Evolutionary conservation across 30 jellyfish, hydroid and myxozoan species (phyloP).

Genomic region (Cassiopea xamachana): DNA sequence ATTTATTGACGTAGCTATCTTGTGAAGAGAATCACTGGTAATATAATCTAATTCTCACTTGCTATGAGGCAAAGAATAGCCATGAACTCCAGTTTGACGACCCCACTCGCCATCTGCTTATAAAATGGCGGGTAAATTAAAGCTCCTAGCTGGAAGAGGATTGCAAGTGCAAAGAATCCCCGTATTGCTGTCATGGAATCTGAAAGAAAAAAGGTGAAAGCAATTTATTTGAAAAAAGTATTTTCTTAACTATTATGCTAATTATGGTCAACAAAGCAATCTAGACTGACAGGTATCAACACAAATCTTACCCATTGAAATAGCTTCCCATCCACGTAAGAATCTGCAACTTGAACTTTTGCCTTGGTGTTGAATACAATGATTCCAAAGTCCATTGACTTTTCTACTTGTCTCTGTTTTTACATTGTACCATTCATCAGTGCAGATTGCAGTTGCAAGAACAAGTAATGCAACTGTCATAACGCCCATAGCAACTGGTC

Average conservation of each 20-base stretch:
- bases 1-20: no score
- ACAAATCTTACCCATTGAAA: conserved; percentile 38
- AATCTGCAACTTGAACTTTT: conserved; percentile 41
- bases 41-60: conserved; percentile 44
- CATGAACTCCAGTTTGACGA: conserved; percentile 90
- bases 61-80: conserved; percentile 80
- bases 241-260: background rate
- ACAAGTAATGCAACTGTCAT: conserved; percentile 72
- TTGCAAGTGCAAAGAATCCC: conserved; percentile 83
- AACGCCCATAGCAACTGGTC: conserved; percentile 66
- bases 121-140: conserved; percentile 94
- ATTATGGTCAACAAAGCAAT: background rate
- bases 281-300: no score
- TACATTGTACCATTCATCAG: conserved; percentile 77
- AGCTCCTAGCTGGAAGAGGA: conserved; percentile 87
- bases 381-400: conserved; percentile 78
- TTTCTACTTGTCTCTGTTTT: conserved; percentile 42
- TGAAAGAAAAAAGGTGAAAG: background rate
- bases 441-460: conserved; percentile 55
- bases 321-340: conserved; percentile 65
- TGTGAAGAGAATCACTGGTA: no score
- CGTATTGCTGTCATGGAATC: conserved; percentile 87
- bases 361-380: conserved; percentile 47
- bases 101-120: conserved; percentile 94
- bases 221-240: background rate